phyloP scores from a whole-genome alignment of 2,797 vertebrate genomes.

The Hephaestus fuliginosus region DNA sequence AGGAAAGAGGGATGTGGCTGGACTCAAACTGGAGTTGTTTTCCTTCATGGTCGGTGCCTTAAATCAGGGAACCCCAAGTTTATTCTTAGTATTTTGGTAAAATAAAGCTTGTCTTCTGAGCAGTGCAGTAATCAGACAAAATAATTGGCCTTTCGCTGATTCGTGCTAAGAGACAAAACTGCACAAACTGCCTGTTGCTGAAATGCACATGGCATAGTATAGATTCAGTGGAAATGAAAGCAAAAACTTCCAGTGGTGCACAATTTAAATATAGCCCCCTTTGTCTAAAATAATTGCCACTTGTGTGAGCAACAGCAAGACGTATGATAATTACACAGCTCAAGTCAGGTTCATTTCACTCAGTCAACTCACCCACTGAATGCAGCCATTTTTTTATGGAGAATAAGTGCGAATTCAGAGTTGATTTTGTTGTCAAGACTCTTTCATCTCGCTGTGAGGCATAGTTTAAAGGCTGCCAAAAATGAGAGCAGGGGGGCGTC shows the following conservation, averaged over 20 bases:
- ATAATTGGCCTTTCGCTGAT: slow-evolving; percentile 23
- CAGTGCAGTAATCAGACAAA: slow-evolving; percentile 15
- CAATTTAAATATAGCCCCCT: slow-evolving; percentile 70
- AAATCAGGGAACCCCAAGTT: neutral
- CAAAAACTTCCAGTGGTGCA: slow-evolving; percentile 51
- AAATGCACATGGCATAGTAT: neutral
- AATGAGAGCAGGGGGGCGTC: slow-evolving; percentile 17
- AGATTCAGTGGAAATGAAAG: slow-evolving; percentile 42
- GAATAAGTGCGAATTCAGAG: slow-evolving; percentile 44
- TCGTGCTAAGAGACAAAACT: slow-evolving; percentile 30
- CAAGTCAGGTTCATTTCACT: slow-evolving; percentile 71
- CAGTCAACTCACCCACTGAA: slow-evolving; percentile 63
- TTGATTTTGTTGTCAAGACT: slow-evolving; percentile 49
- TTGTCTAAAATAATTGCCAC: slow-evolving; percentile 76
- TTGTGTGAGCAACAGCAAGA: slow-evolving; percentile 62
- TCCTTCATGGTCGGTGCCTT: neutral
- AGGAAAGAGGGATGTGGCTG: neutral
- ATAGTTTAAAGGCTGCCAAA: slow-evolving; percentile 38
- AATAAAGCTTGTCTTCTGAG: neutral
- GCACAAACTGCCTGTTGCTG: slow-evolving; percentile 25
- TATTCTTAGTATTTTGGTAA: slow-evolving; percentile 24
- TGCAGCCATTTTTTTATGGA: slow-evolving; percentile 46
- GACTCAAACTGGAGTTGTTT: slow-evolving; percentile 10
- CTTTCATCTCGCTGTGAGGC: slow-evolving; percentile 41
- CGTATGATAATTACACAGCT: slow-evolving; percentile 67